phyloP scores from a whole-genome alignment of 2,888 invertebrate genomes.

The Pyrochroa serraticornis region DNA sequence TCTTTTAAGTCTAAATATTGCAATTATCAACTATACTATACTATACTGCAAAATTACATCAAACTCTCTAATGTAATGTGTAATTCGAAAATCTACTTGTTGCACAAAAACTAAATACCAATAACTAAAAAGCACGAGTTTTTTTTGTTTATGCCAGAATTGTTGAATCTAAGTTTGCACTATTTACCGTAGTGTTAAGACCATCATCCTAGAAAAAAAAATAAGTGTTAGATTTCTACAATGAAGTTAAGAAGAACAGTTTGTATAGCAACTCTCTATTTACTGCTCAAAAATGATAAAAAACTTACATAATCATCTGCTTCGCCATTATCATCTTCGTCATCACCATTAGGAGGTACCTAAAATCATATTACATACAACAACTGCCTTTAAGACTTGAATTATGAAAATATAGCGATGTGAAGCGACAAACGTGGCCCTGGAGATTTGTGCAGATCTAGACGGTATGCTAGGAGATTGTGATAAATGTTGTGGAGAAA shows the following conservation, averaged over 20 bases:
- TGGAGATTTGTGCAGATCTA: not conserved
- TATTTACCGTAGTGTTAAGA: too few relatives aligned
- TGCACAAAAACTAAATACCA: too few relatives aligned
- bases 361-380: not conserved
- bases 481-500: not conserved
- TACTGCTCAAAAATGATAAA: not conserved
- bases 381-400: not conserved
- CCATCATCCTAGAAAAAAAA: not conserved
- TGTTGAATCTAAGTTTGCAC: too few relatives aligned
- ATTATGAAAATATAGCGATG: not conserved
- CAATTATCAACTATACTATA: too few relatives aligned
- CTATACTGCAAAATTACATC: too few relatives aligned
- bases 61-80: too few relatives aligned
- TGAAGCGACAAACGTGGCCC: not conserved
- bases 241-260: not conserved
- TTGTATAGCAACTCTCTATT: not conserved
- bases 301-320: conserved; percentile 2
- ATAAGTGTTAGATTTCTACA: not conserved
- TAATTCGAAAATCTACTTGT: too few relatives aligned
- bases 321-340: conserved; percentile 7
- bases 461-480: not conserved
- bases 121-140: too few relatives aligned
- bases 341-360: conserved; percentile 1
- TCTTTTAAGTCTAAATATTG: too few relatives aligned
- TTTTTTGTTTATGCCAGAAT: too few relatives aligned